These are phyloP conservation scores for Leucopsar rothschildi DNA, from an alignment of 2,113 vertebrate species.

Conservation along the genomic window DNA sequence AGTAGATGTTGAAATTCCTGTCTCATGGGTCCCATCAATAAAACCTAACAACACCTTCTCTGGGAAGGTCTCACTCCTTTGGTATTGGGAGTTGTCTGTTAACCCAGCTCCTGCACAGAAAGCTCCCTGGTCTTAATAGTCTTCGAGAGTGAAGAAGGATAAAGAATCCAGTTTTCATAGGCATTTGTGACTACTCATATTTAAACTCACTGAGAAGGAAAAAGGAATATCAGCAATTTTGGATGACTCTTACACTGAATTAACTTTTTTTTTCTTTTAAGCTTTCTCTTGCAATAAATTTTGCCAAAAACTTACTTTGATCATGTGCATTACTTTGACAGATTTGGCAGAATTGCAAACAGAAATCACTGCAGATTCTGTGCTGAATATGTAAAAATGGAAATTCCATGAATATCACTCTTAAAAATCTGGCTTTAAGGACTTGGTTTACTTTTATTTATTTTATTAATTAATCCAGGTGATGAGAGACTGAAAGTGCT, in stretches of 20 bases:
- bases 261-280: neutral
- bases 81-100: neutral
- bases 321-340: neutral
- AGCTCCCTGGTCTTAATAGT: neutral
- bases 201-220: neutral
- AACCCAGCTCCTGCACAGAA: neutral
- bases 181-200: neutral
- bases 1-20: neutral
- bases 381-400: neutral
- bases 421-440: neutral
- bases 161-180: neutral
- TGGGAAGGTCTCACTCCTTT: neutral
- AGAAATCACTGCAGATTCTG: neutral
- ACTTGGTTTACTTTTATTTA: neutral
- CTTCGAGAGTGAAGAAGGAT: neutral
- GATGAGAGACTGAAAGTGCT: neutral
- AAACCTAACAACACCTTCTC: fast-evolving
- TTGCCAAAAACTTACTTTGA: neutral
- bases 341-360: neutral
- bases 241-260: neutral
- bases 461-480: neutral
- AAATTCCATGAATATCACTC: neutral
- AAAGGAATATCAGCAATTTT: neutral
- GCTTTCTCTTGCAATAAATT: neutral
- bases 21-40: neutral